phyloP scores from a whole-genome alignment of 1,140 invertebrate genomes.

The Halesus radiatus region DNA sequence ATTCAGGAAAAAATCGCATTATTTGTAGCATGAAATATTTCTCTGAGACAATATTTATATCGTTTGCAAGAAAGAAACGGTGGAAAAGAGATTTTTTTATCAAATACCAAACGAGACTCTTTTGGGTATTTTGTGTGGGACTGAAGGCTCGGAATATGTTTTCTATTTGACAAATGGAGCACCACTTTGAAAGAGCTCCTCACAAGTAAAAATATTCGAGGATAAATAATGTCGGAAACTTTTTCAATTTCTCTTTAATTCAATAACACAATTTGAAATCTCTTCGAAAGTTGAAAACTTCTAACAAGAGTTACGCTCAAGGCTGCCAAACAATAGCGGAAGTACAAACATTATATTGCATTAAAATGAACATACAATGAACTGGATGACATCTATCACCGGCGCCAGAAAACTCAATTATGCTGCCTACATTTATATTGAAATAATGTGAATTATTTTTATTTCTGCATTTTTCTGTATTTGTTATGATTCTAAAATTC shows the following conservation, averaged over 20 bases:
- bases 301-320: constrained; percentile 2
- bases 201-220: constrained; percentile 14
- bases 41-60: constrained; percentile 33
- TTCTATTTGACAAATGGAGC: constrained; percentile 30
- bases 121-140: constrained; percentile 13
- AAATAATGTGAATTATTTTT: too few relatives aligned
- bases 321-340: neutral
- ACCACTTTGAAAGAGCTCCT: constrained; percentile 25
- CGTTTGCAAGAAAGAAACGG: constrained; percentile 8
- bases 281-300: constrained; percentile 6
- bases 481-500: too few relatives aligned
- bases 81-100: constrained; percentile 16
- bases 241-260: constrained; percentile 24
- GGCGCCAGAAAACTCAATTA: too few relatives aligned
- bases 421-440: too few relatives aligned
- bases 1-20: constrained; percentile 17
- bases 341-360: too few relatives aligned
- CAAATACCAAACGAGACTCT: neutral
- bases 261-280: constrained; percentile 20
- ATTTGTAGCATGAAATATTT: constrained; percentile 27
- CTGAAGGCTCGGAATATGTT: constrained; percentile 31
- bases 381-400: too few relatives aligned
- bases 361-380: too few relatives aligned
- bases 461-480: too few relatives aligned
- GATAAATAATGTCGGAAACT: constrained; percentile 16